A percentile compares a stretch with the other conserved stretches of the same genome.
Conservation (phyloP, 2,113 vertebrate genomes). For the Chloropsis hardwickii region DNA sequence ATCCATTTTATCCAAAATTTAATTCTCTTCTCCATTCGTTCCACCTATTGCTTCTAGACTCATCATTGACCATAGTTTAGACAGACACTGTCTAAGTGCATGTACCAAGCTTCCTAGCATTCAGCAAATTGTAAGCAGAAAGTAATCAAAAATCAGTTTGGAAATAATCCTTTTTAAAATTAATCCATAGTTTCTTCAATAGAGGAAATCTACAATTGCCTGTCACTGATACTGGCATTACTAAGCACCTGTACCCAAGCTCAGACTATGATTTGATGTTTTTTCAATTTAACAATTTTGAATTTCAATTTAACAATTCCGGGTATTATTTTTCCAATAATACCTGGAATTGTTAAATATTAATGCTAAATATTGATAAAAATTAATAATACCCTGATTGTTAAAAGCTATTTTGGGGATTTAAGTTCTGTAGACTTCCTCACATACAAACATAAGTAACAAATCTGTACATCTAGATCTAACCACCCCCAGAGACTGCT, state of each 20-base stretch:
- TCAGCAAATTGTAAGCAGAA: not conserved
- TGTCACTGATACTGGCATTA: not conserved
- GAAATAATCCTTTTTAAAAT: not conserved
- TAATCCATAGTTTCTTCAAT: not conserved
- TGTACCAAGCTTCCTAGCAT: not conserved
- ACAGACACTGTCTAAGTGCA: not conserved
- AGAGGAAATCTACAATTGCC: not conserved
- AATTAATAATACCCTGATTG: too few relatives aligned
- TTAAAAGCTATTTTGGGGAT: not conserved
- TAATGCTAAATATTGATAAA: too few relatives aligned
- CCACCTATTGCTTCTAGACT: not conserved
- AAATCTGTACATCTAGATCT: not conserved
- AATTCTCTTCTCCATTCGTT: not conserved
- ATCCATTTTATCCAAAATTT: not conserved
- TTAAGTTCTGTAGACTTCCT: constrained; percentile 3
- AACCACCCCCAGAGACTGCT: not conserved
- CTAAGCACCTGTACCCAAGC: not conserved
- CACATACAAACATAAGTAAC: not conserved
- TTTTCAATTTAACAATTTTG: too few relatives aligned
- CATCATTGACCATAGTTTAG: not conserved
- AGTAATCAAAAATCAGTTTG: not conserved
- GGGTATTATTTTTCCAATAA: not conserved
- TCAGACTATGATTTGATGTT: not conserved
- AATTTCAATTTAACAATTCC: too few relatives aligned
- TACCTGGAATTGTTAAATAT: not conserved